Evolutionary conservation across 2,113 vertebrate genomes (phyloP), one percentile per base, ranked within the genome.

Genomic region (Clarias magur): DNA sequence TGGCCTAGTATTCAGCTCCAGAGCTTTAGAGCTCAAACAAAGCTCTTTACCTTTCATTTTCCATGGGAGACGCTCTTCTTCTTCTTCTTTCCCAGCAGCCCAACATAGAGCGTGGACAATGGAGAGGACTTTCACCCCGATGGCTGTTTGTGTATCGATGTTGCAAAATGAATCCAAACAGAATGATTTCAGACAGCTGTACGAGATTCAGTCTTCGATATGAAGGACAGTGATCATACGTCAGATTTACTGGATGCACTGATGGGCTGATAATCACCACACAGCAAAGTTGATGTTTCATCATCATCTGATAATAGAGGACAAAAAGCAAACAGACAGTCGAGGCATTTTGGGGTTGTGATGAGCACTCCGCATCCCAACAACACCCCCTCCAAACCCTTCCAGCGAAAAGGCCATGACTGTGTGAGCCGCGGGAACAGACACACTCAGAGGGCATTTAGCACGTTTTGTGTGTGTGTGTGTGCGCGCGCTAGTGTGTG

Each of bases 41-140:
- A 89, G 42, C 60, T 25, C 63, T 82, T 89, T 85, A 75, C 48
- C 76, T 80, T 87, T 70, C 81, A 76, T 48, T 62, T 34, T 85
- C 34, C 70, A n/a, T 4, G 23, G 57, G 23, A 62, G 25, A 48
- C 4, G 5, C 5, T 27, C 25, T 19, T 73, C 48, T 5, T 27
- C 25, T 27, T 67, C 25, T 38, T 2, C 4, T n/a, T 73, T 75
- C 11, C 12, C 72, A 62, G 70, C 56, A 17, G 42, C 72, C 25
- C 8, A 27, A 7, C 30, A 13, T 83, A 7, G 25, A 78, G 13
- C 21, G 59, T 12, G 12, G 13, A 82, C 42, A 54, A 63, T 60
- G 16, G 25, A 54, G 38, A n/a, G 3, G 23, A 30, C 19, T 38
- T 67, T 54, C 75, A 16, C 25, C 13, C 75, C 27, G 75, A n/a